Evolutionary conservation across 2,797 vertebrate species (phyloP).

Genomic region (Thripadectes ignobilis): DNA sequence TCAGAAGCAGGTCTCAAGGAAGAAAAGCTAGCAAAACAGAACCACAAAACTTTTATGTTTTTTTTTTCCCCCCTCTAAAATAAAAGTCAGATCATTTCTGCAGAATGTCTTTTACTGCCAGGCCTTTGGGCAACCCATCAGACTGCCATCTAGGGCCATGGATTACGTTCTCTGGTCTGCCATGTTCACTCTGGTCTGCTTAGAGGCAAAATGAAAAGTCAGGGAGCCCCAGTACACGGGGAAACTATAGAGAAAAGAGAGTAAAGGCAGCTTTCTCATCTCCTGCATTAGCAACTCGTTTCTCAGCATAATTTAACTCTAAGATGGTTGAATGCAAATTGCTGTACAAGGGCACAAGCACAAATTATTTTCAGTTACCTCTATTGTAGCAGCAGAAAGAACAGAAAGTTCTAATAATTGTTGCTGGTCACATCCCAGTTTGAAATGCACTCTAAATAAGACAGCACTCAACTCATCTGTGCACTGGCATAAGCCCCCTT

Average conservation of each 20-base stretch:
- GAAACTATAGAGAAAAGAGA: neutral
- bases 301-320: neutral
- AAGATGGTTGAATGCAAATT: neutral
- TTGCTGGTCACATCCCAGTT: neutral
- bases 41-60: neutral
- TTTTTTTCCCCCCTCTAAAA: neutral
- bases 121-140: neutral
- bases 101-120: neutral
- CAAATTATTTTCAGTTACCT: neutral
- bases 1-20: neutral
- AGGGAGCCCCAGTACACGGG: neutral
- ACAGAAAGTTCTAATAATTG: neutral
- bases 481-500: neutral
- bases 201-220: neutral
- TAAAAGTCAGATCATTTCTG: neutral
- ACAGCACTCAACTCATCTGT: neutral
- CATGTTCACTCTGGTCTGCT: neutral
- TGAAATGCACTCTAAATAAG: conserved; percentile 29
- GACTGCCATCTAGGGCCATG: neutral
- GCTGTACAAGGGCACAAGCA: neutral
- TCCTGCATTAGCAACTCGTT: neutral
- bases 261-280: neutral
- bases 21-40: conserved; percentile 12
- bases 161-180: neutral
- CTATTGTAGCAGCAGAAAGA: neutral